Conservation (phyloP, 2,797 vertebrate species). For the Meriones psammophilus region DNA sequence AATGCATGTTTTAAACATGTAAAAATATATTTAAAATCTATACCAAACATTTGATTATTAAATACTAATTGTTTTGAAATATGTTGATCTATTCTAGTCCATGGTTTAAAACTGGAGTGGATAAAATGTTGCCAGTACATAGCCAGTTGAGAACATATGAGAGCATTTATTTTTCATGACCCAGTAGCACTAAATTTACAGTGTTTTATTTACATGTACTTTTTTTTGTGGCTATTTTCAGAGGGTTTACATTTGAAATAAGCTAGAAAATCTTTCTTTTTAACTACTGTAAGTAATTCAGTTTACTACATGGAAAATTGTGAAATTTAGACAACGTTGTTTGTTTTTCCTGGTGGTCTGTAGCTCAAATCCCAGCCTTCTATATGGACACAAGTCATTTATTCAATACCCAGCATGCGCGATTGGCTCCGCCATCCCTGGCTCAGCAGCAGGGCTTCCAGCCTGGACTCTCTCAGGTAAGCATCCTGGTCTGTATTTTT, state of each 20-base stretch:
- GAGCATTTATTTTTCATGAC: neutral
- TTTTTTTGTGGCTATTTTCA: slow-evolving; percentile 56
- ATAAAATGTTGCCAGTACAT: neutral
- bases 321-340: neutral
- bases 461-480: slow-evolving; percentile 98
- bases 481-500: neutral
- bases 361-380: slow-evolving; percentile 98
- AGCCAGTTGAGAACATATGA: neutral
- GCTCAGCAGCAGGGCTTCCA: slow-evolving; percentile 98
- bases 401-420: slow-evolving; percentile 96
- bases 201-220: neutral
- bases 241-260: slow-evolving; percentile 13
- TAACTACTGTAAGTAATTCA: neutral
- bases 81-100: slow-evolving; percentile 39
- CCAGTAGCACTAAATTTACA: neutral
- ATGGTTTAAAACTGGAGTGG: slow-evolving; percentile 37
- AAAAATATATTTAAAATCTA: slow-evolving; percentile 27
- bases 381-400: slow-evolving; percentile 99
- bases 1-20: neutral
- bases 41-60: slow-evolving; percentile 32
- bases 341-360: slow-evolving; percentile 87
- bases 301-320: slow-evolving; percentile 30
- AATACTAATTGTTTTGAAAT: slow-evolving; percentile 22
- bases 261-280: neutral
- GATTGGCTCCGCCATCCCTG: slow-evolving; percentile 96